Base-by-base conservation (phyloP, 2,888 invertebrate species). In the Melolontha melolontha region DNA sequence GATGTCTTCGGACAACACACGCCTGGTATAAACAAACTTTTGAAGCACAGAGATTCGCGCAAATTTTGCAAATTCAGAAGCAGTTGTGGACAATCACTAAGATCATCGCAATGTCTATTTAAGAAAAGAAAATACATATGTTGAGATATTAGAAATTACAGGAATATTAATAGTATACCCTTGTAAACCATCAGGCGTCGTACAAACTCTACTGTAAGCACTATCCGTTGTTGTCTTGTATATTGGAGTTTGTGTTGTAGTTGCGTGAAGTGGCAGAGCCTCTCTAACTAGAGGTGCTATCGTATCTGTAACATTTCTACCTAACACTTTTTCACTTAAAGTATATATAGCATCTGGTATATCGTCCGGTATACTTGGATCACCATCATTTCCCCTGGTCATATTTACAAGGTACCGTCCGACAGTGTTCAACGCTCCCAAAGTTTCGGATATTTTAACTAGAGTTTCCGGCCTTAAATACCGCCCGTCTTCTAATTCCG, bases 1-100 rank as follows among this genome's bases (percentile, higher is more conserved):
- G 85, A 85, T 75, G 85, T 83, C 7, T 82, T 75, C 0, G 96
- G 96, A 81, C 96, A 96, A 79, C 96, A 96, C 1, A 96, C 96
- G 1, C 96, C 96, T 0, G 96, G 96, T 1, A 94, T 93, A 77
- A 96, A 95, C 1, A 96, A 86, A 71, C 93, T 94, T 84, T 96
- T 95, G 79, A 96, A 96, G 78, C 96, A 96, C 8, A 96, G 85
- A 0, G 95, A 95, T 78, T 95, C 94, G 34, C 96, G 85, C 14
- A 96, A 85, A 79, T 91, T 92, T 11, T 91, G 89, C 59, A 96
- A 85, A 81, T 96, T 93, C 17, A 96, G 83, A 0, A 95, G 84
- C 27, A 96, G 82, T 74, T 94, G 93, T 0, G 96, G 95, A 78
- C 96, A 96, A 77, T 93, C 93, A 76, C 94, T 94, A 14, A 96